phyloP scores from a whole-genome alignment of 2,888 invertebrate genomes.

The Helleia helle region DNA sequence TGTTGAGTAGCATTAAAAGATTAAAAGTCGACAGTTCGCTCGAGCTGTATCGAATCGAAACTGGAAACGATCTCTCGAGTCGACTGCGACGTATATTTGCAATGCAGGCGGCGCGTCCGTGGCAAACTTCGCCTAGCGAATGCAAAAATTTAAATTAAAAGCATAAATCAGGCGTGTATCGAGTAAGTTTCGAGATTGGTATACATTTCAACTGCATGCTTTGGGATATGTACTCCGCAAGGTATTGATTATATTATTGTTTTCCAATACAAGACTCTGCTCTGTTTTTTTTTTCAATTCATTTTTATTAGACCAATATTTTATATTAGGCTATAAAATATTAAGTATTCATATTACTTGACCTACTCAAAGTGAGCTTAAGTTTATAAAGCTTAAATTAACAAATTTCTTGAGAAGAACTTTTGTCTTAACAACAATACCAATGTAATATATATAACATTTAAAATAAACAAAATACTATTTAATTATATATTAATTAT shows the following conservation, averaged over 20 bases:
- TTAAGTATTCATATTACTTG: no score
- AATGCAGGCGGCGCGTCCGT: constrained; percentile 68
- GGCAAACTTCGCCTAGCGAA: constrained; percentile 66
- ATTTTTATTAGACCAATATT: no score
- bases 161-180: constrained; percentile 73
- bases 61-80: constrained; percentile 56
- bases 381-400: no score
- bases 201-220: constrained; percentile 58
- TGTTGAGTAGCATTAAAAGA: constrained; percentile 71
- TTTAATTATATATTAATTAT: constrained; percentile 21
- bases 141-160: constrained; percentile 76
- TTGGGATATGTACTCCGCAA: constrained; percentile 35
- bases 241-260: constrained; percentile 20
- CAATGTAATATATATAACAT: no score
- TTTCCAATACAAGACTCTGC: constrained; percentile 16
- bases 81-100: constrained; percentile 64
- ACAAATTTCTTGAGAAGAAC: no score
- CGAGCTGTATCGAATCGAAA: constrained; percentile 61
- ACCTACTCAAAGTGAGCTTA: no score
- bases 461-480: no score
- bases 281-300: no score
- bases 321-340: no score
- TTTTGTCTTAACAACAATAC: no score
- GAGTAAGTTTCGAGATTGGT: constrained; percentile 69
- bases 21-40: constrained; percentile 68